Conservation (phyloP, 2,888 invertebrate genomes). For the Heliconius ethilla region DNA sequence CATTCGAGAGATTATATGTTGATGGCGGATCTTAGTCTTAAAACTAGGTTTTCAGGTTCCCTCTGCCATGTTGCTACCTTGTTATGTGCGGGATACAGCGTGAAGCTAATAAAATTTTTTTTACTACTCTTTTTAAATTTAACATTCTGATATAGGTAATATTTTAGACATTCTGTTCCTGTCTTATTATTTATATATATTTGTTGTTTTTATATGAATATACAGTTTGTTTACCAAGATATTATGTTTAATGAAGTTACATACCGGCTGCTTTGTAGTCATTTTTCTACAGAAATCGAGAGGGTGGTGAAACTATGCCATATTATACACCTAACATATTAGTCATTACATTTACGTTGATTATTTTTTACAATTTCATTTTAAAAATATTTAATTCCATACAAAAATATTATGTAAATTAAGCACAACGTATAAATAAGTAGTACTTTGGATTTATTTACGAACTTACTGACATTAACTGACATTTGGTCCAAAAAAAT, state of each 20-base stretch:
- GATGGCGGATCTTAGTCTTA: too few species aligned
- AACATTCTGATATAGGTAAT: too few species aligned
- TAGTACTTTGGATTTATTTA: constrained; percentile 10
- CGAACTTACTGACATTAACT: not conserved
- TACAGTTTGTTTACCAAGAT: not conserved
- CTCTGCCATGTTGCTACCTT: too few species aligned
- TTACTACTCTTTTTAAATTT: too few species aligned
- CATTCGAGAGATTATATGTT: too few species aligned
- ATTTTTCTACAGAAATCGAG: constrained; percentile 22
- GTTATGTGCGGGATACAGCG: too few species aligned
- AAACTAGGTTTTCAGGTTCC: too few species aligned
- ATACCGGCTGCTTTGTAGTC: not conserved
- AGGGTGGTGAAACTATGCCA: not conserved
- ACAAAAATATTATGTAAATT: not conserved
- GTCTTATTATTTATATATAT: too few species aligned
- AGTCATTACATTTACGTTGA: not conserved
- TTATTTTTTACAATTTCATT: constrained; percentile 3
- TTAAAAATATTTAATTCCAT: not conserved
- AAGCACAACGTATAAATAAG: not conserved
- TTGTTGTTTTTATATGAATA: too few species aligned
- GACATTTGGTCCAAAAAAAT: constrained; percentile 5
- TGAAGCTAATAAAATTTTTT: too few species aligned
- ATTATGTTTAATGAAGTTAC: not conserved
- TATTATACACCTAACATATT: not conserved
- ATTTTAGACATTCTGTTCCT: too few species aligned